phyloP scores from a whole-genome alignment of 2,888 invertebrate genomes.

The Nomada ruficornis region DNA sequence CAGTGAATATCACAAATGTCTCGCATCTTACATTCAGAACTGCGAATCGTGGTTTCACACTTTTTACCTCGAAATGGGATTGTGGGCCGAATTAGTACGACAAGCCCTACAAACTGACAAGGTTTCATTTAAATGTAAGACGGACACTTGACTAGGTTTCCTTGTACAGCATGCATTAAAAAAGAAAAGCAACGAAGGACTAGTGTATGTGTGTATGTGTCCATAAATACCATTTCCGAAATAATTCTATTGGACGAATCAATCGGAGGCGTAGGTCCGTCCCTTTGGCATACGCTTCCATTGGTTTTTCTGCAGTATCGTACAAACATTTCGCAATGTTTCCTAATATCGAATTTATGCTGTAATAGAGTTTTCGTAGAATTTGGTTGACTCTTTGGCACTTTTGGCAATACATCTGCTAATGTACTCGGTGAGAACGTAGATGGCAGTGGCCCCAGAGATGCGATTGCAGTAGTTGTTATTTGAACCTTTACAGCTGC shows the following conservation, averaged over 20 bases:
- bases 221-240: conserved; percentile 59
- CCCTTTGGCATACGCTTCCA: conserved; percentile 37
- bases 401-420: conserved; percentile 79
- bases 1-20: too few relatives aligned
- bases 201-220: background rate
- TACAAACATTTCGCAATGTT: conserved; percentile 77
- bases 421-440: conserved; percentile 73
- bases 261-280: conserved; percentile 36
- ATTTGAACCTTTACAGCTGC: conserved; percentile 76
- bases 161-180: background rate
- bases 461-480: conserved; percentile 73
- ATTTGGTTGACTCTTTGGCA: conserved; percentile 75
- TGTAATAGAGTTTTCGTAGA: conserved; percentile 75
- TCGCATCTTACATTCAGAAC: too few relatives aligned
- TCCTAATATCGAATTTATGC: conserved; percentile 78
- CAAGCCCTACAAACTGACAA: too few relatives aligned
- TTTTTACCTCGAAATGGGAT: too few relatives aligned
- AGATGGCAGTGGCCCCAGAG: conserved; percentile 75
- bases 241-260: conserved; percentile 55
- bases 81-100: too few relatives aligned
- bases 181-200: background rate
- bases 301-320: conserved; percentile 71
- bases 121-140: too few relatives aligned
- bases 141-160: too few relatives aligned
- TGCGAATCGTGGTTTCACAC: too few relatives aligned